Percentiles rank a stretch among this genome's conserved stretches.
These are phyloP conservation scores for Microcebus tavaratra DNA, from an alignment of 2,113 vertebrate species.

Conservation along the genomic window DNA sequence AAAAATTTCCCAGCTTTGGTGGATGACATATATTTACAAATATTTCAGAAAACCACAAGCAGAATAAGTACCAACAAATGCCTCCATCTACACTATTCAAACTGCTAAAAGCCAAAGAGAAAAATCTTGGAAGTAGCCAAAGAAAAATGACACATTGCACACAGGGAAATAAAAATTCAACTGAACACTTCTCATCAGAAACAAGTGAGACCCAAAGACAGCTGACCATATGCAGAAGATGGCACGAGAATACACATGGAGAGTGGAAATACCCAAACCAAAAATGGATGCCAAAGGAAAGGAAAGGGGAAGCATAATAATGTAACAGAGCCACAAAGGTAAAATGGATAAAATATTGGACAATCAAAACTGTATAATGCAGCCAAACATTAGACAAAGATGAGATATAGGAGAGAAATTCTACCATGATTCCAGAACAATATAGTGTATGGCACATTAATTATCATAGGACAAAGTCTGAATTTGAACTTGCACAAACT, in stretches of 20 bases:
- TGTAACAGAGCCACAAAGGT: background rate
- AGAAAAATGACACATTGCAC: background rate
- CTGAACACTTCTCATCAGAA: background rate
- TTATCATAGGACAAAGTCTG: background rate
- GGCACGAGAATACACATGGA: background rate
- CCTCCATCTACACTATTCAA: background rate
- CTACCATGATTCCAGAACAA: background rate
- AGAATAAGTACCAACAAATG: background rate
- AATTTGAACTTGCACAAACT: background rate
- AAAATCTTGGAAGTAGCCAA: background rate
- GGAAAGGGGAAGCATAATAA: background rate
- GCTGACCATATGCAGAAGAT: background rate
- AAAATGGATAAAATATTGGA: constrained; percentile 20
- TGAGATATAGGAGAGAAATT: background rate
- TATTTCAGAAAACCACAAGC: background rate
- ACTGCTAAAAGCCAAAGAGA: background rate
- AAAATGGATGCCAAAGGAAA: no score
- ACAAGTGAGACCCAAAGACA: background rate
- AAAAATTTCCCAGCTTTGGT: background rate
- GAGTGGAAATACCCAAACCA: background rate
- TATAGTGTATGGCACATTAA: no score
- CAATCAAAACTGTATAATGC: background rate
- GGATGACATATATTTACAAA: constrained; percentile 9
- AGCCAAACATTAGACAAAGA: background rate
- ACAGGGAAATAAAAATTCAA: background rate